Percentiles rank a stretch among this genome's conserved stretches.
These are phyloP conservation scores for Zosterops pallidus DNA, from an alignment of 2,113 vertebrate species.

Conservation along the genomic window DNA sequence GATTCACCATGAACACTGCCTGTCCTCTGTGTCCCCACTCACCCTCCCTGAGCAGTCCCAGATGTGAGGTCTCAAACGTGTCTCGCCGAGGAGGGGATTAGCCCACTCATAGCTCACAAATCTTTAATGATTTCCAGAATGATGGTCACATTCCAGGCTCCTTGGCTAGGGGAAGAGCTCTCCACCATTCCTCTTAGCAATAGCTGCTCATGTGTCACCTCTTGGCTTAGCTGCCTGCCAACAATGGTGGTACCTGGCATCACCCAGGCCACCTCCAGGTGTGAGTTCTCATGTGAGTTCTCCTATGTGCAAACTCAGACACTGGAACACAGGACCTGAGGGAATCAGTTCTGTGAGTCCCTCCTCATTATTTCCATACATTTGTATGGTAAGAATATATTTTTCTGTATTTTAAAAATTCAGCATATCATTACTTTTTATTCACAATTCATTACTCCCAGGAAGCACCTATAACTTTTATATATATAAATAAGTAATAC, in stretches of 20 bases:
- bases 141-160: background rate
- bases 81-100: background rate
- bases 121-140: fast-evolving
- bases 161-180: background rate
- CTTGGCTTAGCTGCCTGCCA: background rate
- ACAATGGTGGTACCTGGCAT: background rate
- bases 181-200: background rate
- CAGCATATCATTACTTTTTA: background rate
- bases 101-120: fast-evolving
- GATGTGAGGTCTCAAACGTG: fast-evolving
- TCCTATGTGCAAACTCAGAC: background rate
- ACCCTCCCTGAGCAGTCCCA: background rate
- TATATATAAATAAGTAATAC: background rate
- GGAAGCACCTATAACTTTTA: background rate
- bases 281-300: background rate
- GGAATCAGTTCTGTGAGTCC: background rate
- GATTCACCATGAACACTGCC: fast-evolving
- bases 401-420: background rate
- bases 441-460: background rate
- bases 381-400: background rate
- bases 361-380: background rate
- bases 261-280: background rate
- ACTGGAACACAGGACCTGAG: background rate
- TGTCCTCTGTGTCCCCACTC: background rate
- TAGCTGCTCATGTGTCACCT: fast-evolving